Percentiles rank a stretch among this genome's conserved stretches.
Evolutionary conservation across 2,113 vertebrate species (phyloP).

Genomic region (Piliocolobus tephrosceles): DNA sequence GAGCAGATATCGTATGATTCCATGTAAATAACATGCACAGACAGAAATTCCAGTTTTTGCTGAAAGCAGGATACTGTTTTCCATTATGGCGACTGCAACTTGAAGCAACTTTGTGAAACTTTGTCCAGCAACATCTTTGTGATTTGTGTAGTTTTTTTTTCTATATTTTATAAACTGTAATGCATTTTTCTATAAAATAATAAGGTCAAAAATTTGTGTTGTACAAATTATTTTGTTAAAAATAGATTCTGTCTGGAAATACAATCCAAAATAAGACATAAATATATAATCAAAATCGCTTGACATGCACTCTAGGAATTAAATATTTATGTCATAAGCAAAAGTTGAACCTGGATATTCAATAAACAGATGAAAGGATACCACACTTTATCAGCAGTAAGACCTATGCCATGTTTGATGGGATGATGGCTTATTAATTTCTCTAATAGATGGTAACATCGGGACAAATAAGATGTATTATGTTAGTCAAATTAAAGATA

Average conservation of each 20-base stretch:
- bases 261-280: background rate
- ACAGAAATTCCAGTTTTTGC: background rate
- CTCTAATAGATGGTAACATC: slow-evolving; percentile 74
- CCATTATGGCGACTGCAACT: accelerated
- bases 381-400: slow-evolving; percentile 30
- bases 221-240: background rate
- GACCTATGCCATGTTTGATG: slow-evolving; percentile 49
- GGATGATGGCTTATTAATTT: slow-evolving; percentile 77
- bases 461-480: slow-evolving; percentile 77
- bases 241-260: background rate
- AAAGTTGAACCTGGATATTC: slow-evolving; percentile 10
- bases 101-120: background rate
- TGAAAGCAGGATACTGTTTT: background rate
- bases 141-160: background rate
- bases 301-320: slow-evolving; percentile 61
- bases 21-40: background rate
- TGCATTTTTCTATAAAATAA: background rate
- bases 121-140: too few relatives aligned
- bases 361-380: background rate
- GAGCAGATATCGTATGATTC: accelerated
- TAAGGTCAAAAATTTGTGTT: background rate
- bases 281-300: background rate
- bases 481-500: slow-evolving; percentile 68
- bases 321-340: slow-evolving; percentile 67
- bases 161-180: background rate